Base-by-base conservation (phyloP, 1,140 invertebrate genomes). In the Cydia pomonella region DNA sequence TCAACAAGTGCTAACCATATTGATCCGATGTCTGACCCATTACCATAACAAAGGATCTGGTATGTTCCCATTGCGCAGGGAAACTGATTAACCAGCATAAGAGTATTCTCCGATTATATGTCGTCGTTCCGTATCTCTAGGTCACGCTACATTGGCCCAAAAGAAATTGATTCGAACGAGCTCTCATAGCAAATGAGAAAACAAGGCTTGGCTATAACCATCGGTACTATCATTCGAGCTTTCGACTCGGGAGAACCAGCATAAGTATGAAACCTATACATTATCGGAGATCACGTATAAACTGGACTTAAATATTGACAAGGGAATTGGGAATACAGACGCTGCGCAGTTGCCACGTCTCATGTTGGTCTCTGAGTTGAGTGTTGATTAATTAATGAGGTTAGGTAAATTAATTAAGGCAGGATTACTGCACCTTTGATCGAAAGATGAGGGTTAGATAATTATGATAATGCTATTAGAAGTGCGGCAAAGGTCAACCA, bases 21-120 rank as follows among this genome's bases (percentile, higher is more conserved):
- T 59, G 63, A 64, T 64, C 63, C 23, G 25, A 64, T n/a, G 63
- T n/a, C 27, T 27, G 27, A 29, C 21, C 59, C 63, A 64, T 64
- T 64, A 64, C 25, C 63, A 64, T 64, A 29, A 64, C 63, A 64
- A 64, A 64, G 63, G 63, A 59, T 23, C 47, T 50, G 47, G n/a
- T 16, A 47, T 16, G 4, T 47, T 47, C 16, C 6, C n/a, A 50
- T 50, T 1, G 4, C n/a, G 16, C n/a, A 3, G 16, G 16, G 41
- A 44, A 10, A 50, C 16, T 50, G 3, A 2, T n/a, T 0, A 18
- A 50, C n/a, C 47, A n/a, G 47, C 1, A 1, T 50, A 50, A 50
- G 47, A 18, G n/a, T 50, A 50, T 18, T 6, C 47, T 18, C 1
- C 47, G 47, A 7, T 50, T 50, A 50, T n/a, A 7, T 59, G 0